These are phyloP conservation scores for Allophyes oxyacanthae DNA, from an alignment of 2,888 invertebrate species.

Conservation along the genomic window DNA sequence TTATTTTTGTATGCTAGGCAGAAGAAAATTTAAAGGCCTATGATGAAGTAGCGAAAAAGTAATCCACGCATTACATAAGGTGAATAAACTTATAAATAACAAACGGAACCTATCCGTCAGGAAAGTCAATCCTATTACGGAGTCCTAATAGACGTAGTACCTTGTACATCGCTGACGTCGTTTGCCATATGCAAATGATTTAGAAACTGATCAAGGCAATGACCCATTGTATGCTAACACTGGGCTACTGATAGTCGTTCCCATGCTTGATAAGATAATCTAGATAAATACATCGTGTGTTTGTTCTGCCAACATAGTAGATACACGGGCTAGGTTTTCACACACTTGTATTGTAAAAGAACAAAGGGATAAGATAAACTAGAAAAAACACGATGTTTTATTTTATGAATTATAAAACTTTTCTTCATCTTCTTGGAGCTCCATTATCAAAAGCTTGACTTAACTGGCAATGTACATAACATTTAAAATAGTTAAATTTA, in stretches of 20 bases:
- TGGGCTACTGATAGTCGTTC: conserved; percentile 66
- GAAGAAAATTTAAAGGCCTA: too few species aligned
- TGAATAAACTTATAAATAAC: conserved; percentile 34
- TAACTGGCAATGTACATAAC: too few species aligned
- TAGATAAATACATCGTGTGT: conserved; percentile 48
- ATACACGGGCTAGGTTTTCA: conserved; percentile 29
- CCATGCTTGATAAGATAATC: conserved; percentile 68
- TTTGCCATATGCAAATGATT: conserved; percentile 60
- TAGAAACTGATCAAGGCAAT: conserved; percentile 68
- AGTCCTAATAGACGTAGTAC: conserved; percentile 21
- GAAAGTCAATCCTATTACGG: conserved; percentile 39
- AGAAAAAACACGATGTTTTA: too few species aligned
- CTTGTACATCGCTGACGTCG: conserved; percentile 23
- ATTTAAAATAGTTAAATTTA: too few species aligned
- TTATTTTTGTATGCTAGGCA: too few species aligned
- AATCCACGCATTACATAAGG: neutral
- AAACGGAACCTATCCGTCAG: conserved; percentile 17
- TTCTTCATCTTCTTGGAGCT: too few species aligned
- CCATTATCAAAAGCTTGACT: too few species aligned
- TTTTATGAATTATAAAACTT: too few species aligned
- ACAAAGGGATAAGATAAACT: conserved; percentile 40
- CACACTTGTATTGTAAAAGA: conserved; percentile 32
- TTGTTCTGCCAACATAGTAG: conserved; percentile 38
- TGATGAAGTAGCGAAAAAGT: neutral
- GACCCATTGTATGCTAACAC: conserved; percentile 72